These are phyloP conservation scores for Argyresthia goedartella DNA, from an alignment of 2,888 invertebrate species.

Conservation along the genomic window DNA sequence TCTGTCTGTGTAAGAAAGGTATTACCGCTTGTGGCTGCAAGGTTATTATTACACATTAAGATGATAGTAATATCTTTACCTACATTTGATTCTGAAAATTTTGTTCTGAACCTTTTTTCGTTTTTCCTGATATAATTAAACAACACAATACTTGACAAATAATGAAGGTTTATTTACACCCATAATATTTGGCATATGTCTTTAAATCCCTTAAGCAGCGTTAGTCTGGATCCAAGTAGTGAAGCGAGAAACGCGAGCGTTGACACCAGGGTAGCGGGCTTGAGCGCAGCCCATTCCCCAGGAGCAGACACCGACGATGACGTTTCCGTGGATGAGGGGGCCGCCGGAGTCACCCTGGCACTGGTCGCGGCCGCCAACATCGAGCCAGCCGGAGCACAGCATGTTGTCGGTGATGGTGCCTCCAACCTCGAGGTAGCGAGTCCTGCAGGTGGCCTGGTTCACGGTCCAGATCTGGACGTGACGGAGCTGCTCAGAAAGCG, in stretches of 20 bases:
- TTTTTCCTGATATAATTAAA: too few species aligned
- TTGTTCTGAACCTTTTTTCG: too few species aligned
- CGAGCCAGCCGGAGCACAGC: slow-evolving; percentile 39
- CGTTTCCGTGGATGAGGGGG: slow-evolving; percentile 30
- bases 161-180: neutral
- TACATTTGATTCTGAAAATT: too few species aligned
- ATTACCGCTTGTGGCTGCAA: too few species aligned
- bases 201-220: slow-evolving; percentile 21
- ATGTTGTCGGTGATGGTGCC: slow-evolving; percentile 24
- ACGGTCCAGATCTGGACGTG: slow-evolving; percentile 28
- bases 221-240: slow-evolving; percentile 27
- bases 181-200: slow-evolving; percentile 2
- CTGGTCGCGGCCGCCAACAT: slow-evolving; percentile 42
- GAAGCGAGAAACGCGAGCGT: slow-evolving; percentile 28
- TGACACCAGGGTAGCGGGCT: slow-evolving; percentile 30
- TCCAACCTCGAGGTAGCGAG: slow-evolving; percentile 22
- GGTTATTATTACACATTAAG: too few species aligned
- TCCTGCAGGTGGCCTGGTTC: slow-evolving; percentile 23
- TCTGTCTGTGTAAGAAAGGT: too few species aligned
- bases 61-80: too few species aligned
- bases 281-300: slow-evolving; percentile 27
- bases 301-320: slow-evolving; percentile 34
- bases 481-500: slow-evolving; percentile 24
- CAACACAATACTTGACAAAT: neutral
- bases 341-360: slow-evolving; percentile 42